A percentile compares a stretch with the other conserved stretches of the same genome.
These are phyloP conservation scores for Pocota personata DNA, from an alignment of 2,888 invertebrate species.

Conservation along the genomic window DNA sequence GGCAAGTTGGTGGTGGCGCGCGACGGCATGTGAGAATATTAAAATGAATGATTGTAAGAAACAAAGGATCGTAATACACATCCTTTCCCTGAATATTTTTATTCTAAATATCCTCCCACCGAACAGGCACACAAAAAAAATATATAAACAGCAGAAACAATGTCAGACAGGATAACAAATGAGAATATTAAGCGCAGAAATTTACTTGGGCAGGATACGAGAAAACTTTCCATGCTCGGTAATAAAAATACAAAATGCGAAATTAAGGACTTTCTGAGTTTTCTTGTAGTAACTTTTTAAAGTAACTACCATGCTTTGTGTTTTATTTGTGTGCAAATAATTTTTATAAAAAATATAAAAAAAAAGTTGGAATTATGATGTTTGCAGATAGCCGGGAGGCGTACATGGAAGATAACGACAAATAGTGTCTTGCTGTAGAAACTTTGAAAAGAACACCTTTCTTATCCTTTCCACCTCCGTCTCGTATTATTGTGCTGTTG, in stretches of 20 bases:
- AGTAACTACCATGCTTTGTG: constrained; percentile 42
- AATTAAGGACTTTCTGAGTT: constrained; percentile 70
- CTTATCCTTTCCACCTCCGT: background rate
- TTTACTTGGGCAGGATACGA: constrained; percentile 67
- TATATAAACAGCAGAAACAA: constrained; percentile 47
- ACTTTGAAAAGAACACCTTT: constrained; percentile 25
- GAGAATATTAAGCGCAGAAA: constrained; percentile 73
- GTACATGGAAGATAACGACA: constrained; percentile 27
- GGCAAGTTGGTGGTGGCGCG: background rate
- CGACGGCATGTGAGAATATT: constrained; percentile 66
- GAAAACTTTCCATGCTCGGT: constrained; percentile 63
- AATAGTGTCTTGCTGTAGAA: constrained; percentile 25
- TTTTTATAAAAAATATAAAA: constrained; percentile 29
- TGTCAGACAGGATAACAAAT: constrained; percentile 70
- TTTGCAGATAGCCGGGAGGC: constrained; percentile 21
- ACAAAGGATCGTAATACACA: constrained; percentile 71
- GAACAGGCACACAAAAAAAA: constrained; percentile 20
- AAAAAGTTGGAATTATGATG: constrained; percentile 44
- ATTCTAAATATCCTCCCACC: constrained; percentile 50
- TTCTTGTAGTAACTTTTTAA: constrained; percentile 59
- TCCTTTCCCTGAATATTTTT: constrained; percentile 65
- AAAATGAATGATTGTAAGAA: constrained; percentile 72
- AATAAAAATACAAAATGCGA: constrained; percentile 72
- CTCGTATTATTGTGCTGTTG: background rate
- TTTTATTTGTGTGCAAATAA: constrained; percentile 27